These are phyloP conservation scores for Pogoniulus pusillus DNA, from an alignment of 2,797 vertebrate species.

Conservation along the genomic window DNA sequence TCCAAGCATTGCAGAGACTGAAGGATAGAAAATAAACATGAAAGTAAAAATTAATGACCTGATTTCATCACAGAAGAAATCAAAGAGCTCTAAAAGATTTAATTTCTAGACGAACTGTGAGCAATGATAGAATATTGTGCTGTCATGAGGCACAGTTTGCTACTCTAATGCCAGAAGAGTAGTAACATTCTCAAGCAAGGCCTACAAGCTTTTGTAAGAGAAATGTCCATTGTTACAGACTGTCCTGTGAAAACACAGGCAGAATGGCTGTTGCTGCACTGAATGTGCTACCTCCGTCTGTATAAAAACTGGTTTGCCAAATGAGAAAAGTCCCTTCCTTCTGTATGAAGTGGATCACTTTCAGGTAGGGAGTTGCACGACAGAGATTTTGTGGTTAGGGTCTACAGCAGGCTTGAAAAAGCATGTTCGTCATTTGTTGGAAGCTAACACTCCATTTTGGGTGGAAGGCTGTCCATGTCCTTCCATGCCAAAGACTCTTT, in stretches of 20 bases:
- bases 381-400: background rate
- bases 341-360: background rate
- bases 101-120: constrained; percentile 15
- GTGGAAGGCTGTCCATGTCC: background rate
- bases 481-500: background rate
- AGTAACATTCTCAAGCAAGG: background rate
- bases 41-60: background rate
- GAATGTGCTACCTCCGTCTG: background rate
- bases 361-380: background rate
- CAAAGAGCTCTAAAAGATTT: background rate
- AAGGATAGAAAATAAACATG: background rate
- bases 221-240: background rate
- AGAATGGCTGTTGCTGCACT: background rate
- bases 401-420: background rate
- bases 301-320: background rate
- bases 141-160: background rate
- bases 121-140: background rate
- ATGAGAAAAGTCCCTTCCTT: background rate
- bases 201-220: constrained; percentile 2
- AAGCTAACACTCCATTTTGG: background rate
- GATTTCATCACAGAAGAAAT: constrained; percentile 37
- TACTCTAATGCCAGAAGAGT: background rate
- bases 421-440: background rate
- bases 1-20: constrained; percentile 98
- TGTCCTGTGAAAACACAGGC: too few species aligned